Conservation (phyloP, 1,140 invertebrate genomes). For the Neelides sp. region DNA sequence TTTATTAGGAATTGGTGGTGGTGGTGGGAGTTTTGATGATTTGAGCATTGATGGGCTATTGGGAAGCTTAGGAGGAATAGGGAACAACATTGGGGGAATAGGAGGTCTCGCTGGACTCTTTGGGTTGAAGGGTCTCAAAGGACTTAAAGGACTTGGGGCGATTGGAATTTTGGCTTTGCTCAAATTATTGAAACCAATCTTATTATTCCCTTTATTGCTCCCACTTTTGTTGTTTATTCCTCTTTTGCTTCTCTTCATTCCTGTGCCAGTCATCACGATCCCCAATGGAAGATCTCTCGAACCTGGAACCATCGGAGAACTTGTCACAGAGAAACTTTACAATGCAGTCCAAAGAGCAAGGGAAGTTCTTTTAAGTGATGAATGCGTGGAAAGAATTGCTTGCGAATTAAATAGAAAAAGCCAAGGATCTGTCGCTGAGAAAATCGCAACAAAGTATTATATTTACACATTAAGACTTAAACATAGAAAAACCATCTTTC, state of each 20-base stretch:
- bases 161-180: constrained; percentile 24
- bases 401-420: constrained; percentile 25
- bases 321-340: constrained; percentile 21
- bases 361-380: constrained; percentile 24
- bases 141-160: constrained; percentile 16
- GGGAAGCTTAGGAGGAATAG: neutral
- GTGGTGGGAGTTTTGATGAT: constrained; percentile 15
- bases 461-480: neutral
- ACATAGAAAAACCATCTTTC: too few species aligned
- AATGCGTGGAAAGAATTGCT: constrained; percentile 29
- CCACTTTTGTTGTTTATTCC: constrained; percentile 20
- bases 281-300: constrained; percentile 11
- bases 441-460: constrained; percentile 14
- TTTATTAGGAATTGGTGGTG: constrained; percentile 20
- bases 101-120: constrained; percentile 26
- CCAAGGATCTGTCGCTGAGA: constrained; percentile 24
- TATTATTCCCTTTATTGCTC: constrained; percentile 23
- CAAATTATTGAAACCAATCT: constrained; percentile 28
- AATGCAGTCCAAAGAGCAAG: constrained; percentile 22
- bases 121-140: constrained; percentile 29
- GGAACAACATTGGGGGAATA: constrained; percentile 2
- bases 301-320: constrained; percentile 10
- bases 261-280: constrained; percentile 27
- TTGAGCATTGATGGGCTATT: too few species aligned
- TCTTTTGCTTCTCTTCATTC: constrained; percentile 27